Evolutionary conservation across 1,140 invertebrate genomes (phyloP).

Genomic region (Bradysia coprophila): DNA sequence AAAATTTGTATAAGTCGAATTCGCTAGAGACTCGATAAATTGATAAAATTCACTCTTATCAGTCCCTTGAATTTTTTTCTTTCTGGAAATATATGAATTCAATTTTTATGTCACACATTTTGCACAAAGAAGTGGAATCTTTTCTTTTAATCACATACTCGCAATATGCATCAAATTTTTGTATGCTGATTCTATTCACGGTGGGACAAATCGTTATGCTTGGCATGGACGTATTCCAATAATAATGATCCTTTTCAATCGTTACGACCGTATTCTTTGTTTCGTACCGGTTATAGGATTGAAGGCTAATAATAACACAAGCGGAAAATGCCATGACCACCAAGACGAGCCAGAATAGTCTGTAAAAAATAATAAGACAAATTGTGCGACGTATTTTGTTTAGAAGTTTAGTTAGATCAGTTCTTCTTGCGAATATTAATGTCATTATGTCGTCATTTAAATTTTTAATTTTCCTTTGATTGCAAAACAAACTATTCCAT

Average conservation of each 20-base stretch:
- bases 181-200: constrained; percentile 22
- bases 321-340: constrained; percentile 11
- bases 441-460: no score
- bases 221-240: constrained; percentile 47
- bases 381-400: no score
- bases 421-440: no score
- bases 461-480: no score
- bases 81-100: background rate
- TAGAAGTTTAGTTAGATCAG: no score
- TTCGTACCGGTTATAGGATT: constrained; percentile 11
- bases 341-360: constrained; percentile 12
- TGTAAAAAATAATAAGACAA: no score
- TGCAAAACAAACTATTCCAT: no score
- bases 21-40: constrained; percentile 18
- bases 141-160: no score
- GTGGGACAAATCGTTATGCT: constrained; percentile 31
- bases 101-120: background rate
- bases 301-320: constrained; percentile 12
- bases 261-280: constrained; percentile 36
- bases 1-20: constrained; percentile 19
- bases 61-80: background rate
- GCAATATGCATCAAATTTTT: constrained; percentile 19
- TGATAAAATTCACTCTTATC: constrained; percentile 9
- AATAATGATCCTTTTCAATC: constrained; percentile 43
- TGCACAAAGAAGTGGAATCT: background rate